Evolutionary conservation across 2,797 vertebrate species (phyloP).

Genomic region (Fringilla coelebs): DNA sequence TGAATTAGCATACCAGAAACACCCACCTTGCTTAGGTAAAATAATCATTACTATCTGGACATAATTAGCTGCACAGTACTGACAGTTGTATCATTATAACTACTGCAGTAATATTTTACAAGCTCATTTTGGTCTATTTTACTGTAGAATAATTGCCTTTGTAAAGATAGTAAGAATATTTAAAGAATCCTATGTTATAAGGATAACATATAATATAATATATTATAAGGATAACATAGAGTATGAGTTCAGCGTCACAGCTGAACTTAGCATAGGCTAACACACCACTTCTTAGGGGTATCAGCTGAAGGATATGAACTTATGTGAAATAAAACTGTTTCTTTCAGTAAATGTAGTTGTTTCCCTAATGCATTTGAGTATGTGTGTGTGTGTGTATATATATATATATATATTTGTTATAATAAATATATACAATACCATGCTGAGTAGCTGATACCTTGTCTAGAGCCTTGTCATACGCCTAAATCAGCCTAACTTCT

Average conservation of each 20-base stretch:
- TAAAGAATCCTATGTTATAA: not conserved
- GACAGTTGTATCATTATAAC: slow-evolving; percentile 9
- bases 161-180: not conserved
- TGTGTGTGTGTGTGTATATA: too few relatives aligned
- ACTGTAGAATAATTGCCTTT: slow-evolving; percentile 24
- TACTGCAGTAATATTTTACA: slow-evolving; percentile 27
- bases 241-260: not conserved
- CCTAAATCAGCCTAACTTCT: slow-evolving; percentile 43
- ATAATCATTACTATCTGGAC: not conserved
- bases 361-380: not conserved
- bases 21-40: not conserved
- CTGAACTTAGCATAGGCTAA: not conserved
- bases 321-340: not conserved
- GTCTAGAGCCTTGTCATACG: not conserved
- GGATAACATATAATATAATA: too few relatives aligned
- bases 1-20: not conserved
- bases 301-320: not conserved
- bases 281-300: not conserved
- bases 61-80: not conserved
- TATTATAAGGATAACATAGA: too few relatives aligned
- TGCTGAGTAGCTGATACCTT: not conserved
- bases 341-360: not conserved
- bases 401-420: not conserved
- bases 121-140: slow-evolving; percentile 6
- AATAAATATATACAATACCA: not conserved